A percentile compares a stretch with the other conserved stretches of the same genome.
phyloP scores from a whole-genome alignment of 1,140 invertebrate species.

The Achroia grisella region DNA sequence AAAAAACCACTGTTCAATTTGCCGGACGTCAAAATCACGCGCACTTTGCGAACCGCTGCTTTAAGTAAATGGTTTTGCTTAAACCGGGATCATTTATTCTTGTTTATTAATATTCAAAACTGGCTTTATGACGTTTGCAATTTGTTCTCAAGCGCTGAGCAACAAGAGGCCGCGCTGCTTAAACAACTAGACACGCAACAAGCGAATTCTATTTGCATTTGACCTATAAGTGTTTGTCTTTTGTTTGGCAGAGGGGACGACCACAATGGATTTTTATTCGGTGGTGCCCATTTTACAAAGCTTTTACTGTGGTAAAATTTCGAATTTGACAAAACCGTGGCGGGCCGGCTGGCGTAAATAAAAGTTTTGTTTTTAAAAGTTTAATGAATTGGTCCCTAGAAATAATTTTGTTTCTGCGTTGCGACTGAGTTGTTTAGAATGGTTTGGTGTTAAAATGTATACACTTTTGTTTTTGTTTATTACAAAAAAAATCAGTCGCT shows the following conservation, averaged over 20 bases:
- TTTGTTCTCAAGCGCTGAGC: conserved; percentile 45
- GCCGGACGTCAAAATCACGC: conserved; percentile 15
- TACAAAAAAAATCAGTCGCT: too few relatives aligned
- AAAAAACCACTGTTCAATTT: conserved; percentile 21
- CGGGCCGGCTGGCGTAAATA: background rate
- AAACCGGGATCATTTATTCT: conserved; percentile 46
- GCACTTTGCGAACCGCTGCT: conserved; percentile 39
- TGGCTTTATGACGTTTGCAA: conserved; percentile 57
- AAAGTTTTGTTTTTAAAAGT: background rate
- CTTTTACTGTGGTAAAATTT: background rate
- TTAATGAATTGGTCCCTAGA: too few relatives aligned
- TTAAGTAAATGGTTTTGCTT: conserved; percentile 33
- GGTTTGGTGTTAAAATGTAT: too few relatives aligned
- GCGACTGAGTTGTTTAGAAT: too few relatives aligned
- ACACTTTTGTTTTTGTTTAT: too few relatives aligned
- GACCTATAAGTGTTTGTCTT: conserved; percentile 49
- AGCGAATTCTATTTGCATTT: conserved; percentile 62
- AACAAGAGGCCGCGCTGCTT: conserved; percentile 37
- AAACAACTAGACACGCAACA: conserved; percentile 52
- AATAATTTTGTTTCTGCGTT: too few relatives aligned
- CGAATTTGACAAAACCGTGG: background rate
- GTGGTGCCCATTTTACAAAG: background rate
- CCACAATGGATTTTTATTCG: conserved; percentile 18
- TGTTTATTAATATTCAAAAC: conserved; percentile 62
- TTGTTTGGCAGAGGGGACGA: conserved; percentile 20